These are phyloP conservation scores for Calameuta idolon DNA, from an alignment of 2,888 invertebrate genomes.

Conservation along the genomic window DNA sequence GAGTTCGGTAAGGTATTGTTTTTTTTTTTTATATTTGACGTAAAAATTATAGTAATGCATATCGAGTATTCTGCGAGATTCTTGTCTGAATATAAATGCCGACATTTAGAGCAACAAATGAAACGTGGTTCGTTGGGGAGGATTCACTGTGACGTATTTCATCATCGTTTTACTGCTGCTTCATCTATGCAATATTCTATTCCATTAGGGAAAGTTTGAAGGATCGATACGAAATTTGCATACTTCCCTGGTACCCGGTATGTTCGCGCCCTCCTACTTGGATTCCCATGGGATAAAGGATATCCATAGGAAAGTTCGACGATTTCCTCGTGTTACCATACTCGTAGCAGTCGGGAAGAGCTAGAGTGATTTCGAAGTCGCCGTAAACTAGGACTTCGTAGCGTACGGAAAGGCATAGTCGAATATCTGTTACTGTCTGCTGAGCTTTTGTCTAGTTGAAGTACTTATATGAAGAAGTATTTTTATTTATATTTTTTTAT, in stretches of 20 bases:
- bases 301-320: neutral
- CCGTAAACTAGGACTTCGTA: neutral
- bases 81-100: neutral
- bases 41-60: neutral
- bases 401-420: neutral
- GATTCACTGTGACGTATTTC: neutral
- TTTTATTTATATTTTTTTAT: too few relatives aligned
- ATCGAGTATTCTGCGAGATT: neutral
- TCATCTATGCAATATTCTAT: neutral
- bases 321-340: neutral
- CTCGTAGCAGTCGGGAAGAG: neutral
- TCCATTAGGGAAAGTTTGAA: neutral
- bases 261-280: neutral
- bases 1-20: neutral
- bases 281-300: neutral
- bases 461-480: neutral
- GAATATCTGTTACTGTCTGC: neutral
- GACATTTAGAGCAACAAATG: neutral
- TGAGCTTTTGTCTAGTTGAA: neutral
- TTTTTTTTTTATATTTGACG: too few relatives aligned
- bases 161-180: neutral
- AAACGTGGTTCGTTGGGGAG: neutral
- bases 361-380: neutral
- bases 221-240: neutral
- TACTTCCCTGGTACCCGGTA: neutral